Evolutionary conservation across 1,140 invertebrate genomes (phyloP), one percentile per base, ranked within the genome.

Genomic region (Seison nebaliae): DNA sequence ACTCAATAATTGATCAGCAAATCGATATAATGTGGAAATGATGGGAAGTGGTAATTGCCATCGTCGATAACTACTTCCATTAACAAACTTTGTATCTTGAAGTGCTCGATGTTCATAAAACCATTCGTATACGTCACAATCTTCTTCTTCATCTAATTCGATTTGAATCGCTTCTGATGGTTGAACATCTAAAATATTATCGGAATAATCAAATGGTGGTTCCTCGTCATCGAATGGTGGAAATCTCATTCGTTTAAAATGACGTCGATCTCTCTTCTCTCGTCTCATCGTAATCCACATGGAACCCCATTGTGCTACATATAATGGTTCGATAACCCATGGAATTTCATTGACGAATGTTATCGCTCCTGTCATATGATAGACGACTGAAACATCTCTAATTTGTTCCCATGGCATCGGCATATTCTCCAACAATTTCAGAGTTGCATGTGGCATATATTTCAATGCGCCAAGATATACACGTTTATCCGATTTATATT

Each of bases 261-360:
- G 91, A 23, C 88, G 69, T 53, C 91, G 71, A 67, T 98, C 91
- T 44, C 91, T 63, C 58, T 98, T 98, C 52, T 98, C 91, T 46
- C 91, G 67, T 47, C 91, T 65, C 86, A 98, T 96, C 81, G 96
- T 96, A 45, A 98, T 93, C 91, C 91, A 98, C 86, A 98, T 98
- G 4, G 88, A 86, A 31, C 81, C 88, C 91, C 91, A 98, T 59
- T 98, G 91, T 9, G 86, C 86, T 47, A 98, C 86, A 52, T 93
- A 98, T 2, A 94, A 73, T 3, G 91, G 91, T 53, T 98, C 91
- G 51, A 96, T 80, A 17, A 96, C 83, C 81, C 84, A 93, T 17
- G 91, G 91, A 51, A 96, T 94, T 67, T 98, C 88, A 66, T 98
- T 96, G 6, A 96, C 84, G 65, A 98, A 98, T 18, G 91, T 94